Conservation (phyloP, 2,888 invertebrate genomes). For the Aproaerema taeniolella region DNA sequence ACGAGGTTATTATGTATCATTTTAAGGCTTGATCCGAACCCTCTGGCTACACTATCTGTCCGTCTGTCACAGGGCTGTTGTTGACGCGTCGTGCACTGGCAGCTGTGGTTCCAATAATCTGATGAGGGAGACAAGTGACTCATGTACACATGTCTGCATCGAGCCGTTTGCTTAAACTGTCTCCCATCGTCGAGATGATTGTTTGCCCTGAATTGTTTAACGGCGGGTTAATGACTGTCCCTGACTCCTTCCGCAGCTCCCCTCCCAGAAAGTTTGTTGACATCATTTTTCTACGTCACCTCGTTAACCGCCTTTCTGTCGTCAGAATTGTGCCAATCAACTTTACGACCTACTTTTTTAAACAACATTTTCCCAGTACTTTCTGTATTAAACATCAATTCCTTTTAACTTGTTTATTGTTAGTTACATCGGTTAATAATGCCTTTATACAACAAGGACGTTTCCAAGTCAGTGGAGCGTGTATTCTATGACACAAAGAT, state of each 20-base stretch:
- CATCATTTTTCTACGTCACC: conserved; percentile 32
- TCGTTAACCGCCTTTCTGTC: conserved; percentile 25
- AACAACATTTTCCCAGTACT: not conserved
- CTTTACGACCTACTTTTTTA: conserved; percentile 2
- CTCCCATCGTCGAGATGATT: conserved; percentile 43
- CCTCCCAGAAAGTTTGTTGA: conserved; percentile 46
- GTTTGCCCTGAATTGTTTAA: conserved; percentile 59
- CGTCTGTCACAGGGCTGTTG: too few relatives aligned
- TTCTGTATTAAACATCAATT: not conserved
- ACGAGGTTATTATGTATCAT: conserved; percentile 19
- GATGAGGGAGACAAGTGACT: conserved; percentile 46
- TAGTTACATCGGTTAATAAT: conserved; percentile 6
- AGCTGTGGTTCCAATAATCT: conserved; percentile 17
- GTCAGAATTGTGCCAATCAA: conserved; percentile 19
- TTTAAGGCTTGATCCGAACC: too few relatives aligned
- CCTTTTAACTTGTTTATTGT: not conserved
- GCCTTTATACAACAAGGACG: conserved; percentile 25
- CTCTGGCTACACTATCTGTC: too few relatives aligned
- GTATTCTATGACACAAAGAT: conserved; percentile 23
- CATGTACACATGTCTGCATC: conserved; percentile 41
- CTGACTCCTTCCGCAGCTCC: conserved; percentile 45
- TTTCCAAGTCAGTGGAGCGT: conserved; percentile 50
- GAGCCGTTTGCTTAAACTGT: conserved; percentile 44
- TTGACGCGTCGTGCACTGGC: conserved; percentile 20
- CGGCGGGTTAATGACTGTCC: conserved; percentile 60